Evolutionary conservation across 2,888 invertebrate species (phyloP), one percentile per base, ranked within the genome.

Genomic region (Nomada fucata): DNA sequence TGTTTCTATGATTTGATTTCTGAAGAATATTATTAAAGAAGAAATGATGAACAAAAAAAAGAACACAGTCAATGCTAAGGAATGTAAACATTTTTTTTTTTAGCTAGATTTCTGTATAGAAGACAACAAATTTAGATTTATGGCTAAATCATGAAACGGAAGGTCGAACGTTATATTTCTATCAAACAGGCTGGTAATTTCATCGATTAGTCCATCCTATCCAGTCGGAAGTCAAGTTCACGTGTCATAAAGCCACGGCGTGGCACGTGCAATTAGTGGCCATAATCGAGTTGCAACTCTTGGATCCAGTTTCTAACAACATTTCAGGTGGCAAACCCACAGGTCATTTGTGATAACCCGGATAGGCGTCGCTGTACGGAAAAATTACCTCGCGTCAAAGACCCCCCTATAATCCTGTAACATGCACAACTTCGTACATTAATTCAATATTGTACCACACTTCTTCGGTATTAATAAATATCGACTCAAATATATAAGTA

Each of bases 251-350:
- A 65, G n/a, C n/a, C n/a, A n/a, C 50, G 29, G 13, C 29, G n/a
- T 29, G 5, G 50, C n/a, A n/a, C n/a, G 29, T 29, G 65, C 15
- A 65, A 65, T 65, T 65, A 65, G 65, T 2, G 29, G 50, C 15
- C n/a, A 13, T 26, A 65, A 65, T 65, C 65, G 64, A 47, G 64
- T 26, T 26, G 47, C 23, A 18, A 47, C 64, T 29, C 29, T 65
- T n/a, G 50, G 29, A 52, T 52, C 50, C 29, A 65, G 65, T 65
- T 65, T 29, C 50, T 23, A n/a, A 65, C 50, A 47, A 64, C 18
- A 29, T 50, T 65, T 65, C 50, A n/a, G n/a, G 50, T 64, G 64
- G 64, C 64, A 11, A 64, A 29, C 23, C 63, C 63, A 15, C 61
- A 13, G 23, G 44, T 23, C 44, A 44, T 63, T 47, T 63, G 44